Evolutionary conservation across 2,888 invertebrate species (phyloP), one percentile per base, ranked within the genome.

Genomic region (Cheilosia vulpina): DNA sequence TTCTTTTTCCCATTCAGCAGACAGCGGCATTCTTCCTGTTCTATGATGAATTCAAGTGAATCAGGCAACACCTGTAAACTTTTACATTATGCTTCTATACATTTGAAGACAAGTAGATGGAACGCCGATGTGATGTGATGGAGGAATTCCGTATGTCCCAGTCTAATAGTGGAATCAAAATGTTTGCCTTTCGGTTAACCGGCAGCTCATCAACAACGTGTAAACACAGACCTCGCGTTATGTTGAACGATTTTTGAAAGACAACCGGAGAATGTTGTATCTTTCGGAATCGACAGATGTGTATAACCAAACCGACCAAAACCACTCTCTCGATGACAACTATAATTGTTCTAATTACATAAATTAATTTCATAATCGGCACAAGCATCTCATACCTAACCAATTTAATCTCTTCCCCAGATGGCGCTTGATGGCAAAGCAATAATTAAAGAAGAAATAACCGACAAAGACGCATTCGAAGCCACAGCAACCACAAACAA

Each of bases 361-460:
- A 55, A 52, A 52, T 34, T 38, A 34, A 69, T 69, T 58, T 71
- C n/a, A 57, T 63, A 65, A 78, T 71, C 27, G 11, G 13, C 17
- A 43, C 38, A 7, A 72, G 52, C 58, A 57, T 19, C n/a, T 41
- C 31, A 52, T 41, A 43, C 4, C 15, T 2, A 65, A 2, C 11
- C 19, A 24, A 52, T 6, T 17, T 19, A 45, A 11, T 45, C 27
- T 41, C n/a, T 47, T 60, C 27, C 34, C 7, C 91, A 94, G 94
- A 93, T 92, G 92, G 93, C 93, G 89, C 94, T 94, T 93, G 94
- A 94, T 91, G 93, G 94, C 71, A 94, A 94, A 91, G 90, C 93
- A 87, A 94, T 94, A 89, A 94, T 94, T 88, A 94, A 94, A 91
- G 94, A 94, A 90, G 94, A 94, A 91, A 92, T 92, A 79, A 93